These are phyloP conservation scores for Percopsis transmontana DNA, from an alignment of 2,113 vertebrate species.

Conservation along the genomic window DNA sequence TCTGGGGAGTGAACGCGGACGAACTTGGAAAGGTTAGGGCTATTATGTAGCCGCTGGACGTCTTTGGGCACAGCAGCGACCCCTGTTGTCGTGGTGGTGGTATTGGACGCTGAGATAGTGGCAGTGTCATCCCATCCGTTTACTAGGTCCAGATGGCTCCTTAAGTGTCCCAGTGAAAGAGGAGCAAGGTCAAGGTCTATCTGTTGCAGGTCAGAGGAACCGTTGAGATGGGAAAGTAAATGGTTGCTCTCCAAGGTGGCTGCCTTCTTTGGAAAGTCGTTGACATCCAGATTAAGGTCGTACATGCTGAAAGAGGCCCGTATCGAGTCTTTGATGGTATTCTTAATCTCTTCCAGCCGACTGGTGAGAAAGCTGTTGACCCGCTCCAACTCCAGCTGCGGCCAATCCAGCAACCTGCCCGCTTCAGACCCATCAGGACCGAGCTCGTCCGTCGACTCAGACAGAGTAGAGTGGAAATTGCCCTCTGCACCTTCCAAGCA, in stretches of 20 bases:
- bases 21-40: slow-evolving; percentile 90
- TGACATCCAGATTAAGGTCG: slow-evolving; percentile 93
- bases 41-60: slow-evolving; percentile 85
- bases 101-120: slow-evolving; percentile 50
- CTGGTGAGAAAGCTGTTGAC: slow-evolving; percentile 98
- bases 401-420: slow-evolving; percentile 91
- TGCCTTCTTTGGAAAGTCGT: slow-evolving; percentile 93
- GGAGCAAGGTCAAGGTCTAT: slow-evolving; percentile 95
- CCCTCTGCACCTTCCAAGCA: slow-evolving; percentile 68
- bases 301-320: slow-evolving; percentile 93
- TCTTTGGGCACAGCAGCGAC: slow-evolving; percentile 70
- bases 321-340: slow-evolving; percentile 97
- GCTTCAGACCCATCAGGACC: slow-evolving; percentile 69
- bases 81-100: slow-evolving; percentile 34
- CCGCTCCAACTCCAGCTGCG: slow-evolving; percentile 90
- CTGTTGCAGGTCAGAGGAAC: slow-evolving; percentile 89
- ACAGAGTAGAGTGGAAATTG: slow-evolving; percentile 63
- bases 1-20: slow-evolving; percentile 90
- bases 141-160: slow-evolving; percentile 83
- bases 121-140: slow-evolving; percentile 76
- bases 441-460: slow-evolving; percentile 68
- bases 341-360: slow-evolving; percentile 96
- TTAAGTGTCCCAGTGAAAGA: slow-evolving; percentile 87
- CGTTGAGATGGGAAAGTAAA: slow-evolving; percentile 88
- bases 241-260: slow-evolving; percentile 89